Evolutionary conservation across 2,113 vertebrate species (phyloP).

Genomic region (Sceloporus undulatus): DNA sequence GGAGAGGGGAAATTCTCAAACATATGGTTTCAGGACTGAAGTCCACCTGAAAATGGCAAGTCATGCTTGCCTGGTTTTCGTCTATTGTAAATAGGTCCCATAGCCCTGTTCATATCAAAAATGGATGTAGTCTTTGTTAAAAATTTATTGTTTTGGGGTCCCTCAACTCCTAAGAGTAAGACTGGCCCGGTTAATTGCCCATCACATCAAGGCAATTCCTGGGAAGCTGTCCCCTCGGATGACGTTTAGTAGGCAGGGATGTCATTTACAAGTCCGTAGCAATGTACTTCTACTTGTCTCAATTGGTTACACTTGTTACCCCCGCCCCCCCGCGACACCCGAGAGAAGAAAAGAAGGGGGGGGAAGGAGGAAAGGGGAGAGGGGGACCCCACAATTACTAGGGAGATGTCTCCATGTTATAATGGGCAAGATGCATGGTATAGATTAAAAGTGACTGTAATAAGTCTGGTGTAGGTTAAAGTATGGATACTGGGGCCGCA

Average conservation of each 20-base stretch:
- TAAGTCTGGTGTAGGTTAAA: too few species aligned
- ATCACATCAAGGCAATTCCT: neutral
- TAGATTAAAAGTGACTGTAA: neutral
- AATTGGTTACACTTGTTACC: too few species aligned
- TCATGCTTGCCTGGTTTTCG: neutral
- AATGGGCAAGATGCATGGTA: neutral
- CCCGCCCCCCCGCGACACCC: too few species aligned
- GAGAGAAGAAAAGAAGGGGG: too few species aligned
- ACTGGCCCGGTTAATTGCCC: neutral
- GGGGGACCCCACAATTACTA: too few species aligned
- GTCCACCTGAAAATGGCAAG: neutral
- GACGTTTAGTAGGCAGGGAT: too few species aligned
- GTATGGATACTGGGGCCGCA: too few species aligned
- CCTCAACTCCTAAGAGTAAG: neutral
- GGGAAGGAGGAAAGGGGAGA: too few species aligned
- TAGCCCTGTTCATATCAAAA: constrained; percentile 6
- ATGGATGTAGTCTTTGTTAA: neutral
- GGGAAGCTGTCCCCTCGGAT: neutral
- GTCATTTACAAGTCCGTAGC: neutral
- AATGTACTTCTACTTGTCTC: neutral
- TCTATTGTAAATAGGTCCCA: neutral
- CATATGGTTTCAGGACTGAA: too few species aligned
- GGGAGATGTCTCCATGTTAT: neutral
- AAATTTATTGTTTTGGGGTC: neutral
- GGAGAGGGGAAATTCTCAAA: neutral